phyloP scores from a whole-genome alignment of 1,140 invertebrate species.

The Drosophila santomea region DNA sequence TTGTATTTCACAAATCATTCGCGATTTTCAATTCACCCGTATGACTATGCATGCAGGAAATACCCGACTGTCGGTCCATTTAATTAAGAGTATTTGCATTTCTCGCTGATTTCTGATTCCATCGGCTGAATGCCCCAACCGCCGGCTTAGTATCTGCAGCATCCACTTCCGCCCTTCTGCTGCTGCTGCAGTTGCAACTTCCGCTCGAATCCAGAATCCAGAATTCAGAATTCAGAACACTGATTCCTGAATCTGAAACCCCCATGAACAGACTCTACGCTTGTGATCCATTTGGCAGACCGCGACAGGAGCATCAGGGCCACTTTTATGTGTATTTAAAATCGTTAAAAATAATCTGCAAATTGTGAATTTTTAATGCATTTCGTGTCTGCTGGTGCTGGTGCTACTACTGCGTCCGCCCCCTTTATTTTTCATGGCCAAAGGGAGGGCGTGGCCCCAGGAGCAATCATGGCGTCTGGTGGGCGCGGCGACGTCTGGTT shows the following conservation, averaged over 20 bases:
- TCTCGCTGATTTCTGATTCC: constrained; percentile 42
- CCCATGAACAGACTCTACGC: constrained; percentile 20
- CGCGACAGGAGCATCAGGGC: constrained; percentile 38
- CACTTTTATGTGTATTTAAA: constrained; percentile 78
- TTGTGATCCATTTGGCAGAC: constrained; percentile 71
- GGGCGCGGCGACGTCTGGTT: constrained; percentile 56
- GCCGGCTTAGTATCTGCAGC: constrained; percentile 21
- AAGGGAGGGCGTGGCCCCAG: constrained; percentile 41
- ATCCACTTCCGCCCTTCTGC: constrained; percentile 44
- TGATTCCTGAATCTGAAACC: constrained; percentile 2
- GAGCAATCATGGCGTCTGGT: constrained; percentile 67
- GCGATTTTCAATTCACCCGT: not conserved
- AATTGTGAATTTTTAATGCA: constrained; percentile 82
- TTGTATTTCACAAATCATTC: not conserved
- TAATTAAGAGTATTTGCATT: constrained; percentile 56
- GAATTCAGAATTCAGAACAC: not conserved
- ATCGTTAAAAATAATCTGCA: constrained; percentile 83
- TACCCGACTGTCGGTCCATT: constrained; percentile 21
- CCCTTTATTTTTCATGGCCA: constrained; percentile 30
- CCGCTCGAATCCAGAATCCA: constrained; percentile 22
- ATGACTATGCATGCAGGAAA: constrained; percentile 7
- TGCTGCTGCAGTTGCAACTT: constrained; percentile 43
- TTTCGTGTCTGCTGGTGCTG: constrained; percentile 69
- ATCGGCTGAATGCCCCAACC: constrained; percentile 8
- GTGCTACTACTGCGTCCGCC: constrained; percentile 5